These are phyloP conservation scores for Enteromius paludinosus DNA, from an alignment of 2,797 vertebrate genomes.

Conservation along the genomic window DNA sequence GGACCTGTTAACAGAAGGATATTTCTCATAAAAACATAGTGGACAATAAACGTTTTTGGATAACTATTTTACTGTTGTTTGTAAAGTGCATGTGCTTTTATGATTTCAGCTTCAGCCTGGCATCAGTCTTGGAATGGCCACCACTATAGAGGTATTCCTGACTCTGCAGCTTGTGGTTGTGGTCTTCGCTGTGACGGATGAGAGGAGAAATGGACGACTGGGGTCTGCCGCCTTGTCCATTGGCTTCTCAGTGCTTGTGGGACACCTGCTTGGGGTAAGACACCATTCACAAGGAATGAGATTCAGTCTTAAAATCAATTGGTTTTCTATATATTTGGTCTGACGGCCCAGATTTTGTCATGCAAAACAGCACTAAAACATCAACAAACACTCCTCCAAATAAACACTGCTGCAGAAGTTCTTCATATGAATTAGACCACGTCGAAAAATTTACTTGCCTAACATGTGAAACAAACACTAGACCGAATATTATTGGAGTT, in stretches of 20 bases:
- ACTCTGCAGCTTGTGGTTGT: slow-evolving; percentile 93
- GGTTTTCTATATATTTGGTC: neutral
- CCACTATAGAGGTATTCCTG: slow-evolving; percentile 91
- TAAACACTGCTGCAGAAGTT: neutral
- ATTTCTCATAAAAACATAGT: neutral
- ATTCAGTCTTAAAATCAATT: neutral
- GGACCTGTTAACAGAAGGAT: neutral
- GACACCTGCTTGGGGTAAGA: slow-evolving; percentile 93
- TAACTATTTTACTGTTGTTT: neutral
- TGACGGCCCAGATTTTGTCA: neutral
- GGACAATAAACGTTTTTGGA: neutral
- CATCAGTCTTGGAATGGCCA: slow-evolving; percentile 90
- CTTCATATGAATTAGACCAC: neutral
- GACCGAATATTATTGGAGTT: neutral
- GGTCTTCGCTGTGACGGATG: slow-evolving; percentile 90
- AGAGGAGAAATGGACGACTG: slow-evolving; percentile 87
- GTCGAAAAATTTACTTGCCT: neutral
- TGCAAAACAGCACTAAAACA: neutral
- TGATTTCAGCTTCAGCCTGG: slow-evolving; percentile 85
- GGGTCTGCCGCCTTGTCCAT: slow-evolving; percentile 89
- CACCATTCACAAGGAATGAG: neutral
- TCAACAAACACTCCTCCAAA: neutral
- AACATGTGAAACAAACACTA: neutral
- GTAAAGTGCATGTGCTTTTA: neutral
- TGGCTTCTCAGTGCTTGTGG: slow-evolving; percentile 91